Base-by-base conservation (phyloP, 2,113 vertebrate species). In the Syrmaticus mikado region DNA sequence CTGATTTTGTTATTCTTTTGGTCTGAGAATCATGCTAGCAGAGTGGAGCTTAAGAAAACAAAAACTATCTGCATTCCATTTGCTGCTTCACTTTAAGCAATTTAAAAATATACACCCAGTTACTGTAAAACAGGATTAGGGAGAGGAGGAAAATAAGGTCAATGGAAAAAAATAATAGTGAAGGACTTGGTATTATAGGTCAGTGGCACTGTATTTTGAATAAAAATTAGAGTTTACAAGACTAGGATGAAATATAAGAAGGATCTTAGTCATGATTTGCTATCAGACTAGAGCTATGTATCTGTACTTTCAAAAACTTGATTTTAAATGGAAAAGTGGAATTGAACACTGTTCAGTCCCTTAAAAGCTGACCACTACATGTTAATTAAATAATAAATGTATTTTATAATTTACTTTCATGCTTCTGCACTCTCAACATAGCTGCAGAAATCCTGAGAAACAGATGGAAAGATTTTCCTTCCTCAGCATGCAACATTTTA, bases 381-480 rank as follows among this genome's bases (percentile, higher is more conserved):
- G 16, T 71, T 83, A 52, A 32, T 85, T 94, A 71, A 94, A 80
- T 82, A 85, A 91, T 77, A 75, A 90, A 93, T 27, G 77, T 17
- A 46, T 90, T 91, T 88, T 72, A 61, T 50, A 61, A 90, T 50
- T 94, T 77, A 88, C 68, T 62, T 48, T 77, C 52, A 65, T 46
- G 32, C 65, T 46, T 61, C 52, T 77, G 25, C 36, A 30, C n/a
- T 90, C 6, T n/a, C 30, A 50, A 11, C 8, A 52, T 53, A 74
- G 46, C 45, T 81, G 22, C 46, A 38, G 68, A 43, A 81, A 72
- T 90, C 73, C 34, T 81, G 28, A 74, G 17, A 58, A 82, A 46
- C 18, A 82, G 55, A 85, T 24, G 28, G 45, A n/a, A 85, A 93
- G 90, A 74, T 77, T 75, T 89, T 87, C 22, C 34, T 77, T 74